Base-by-base conservation (phyloP, 1,140 invertebrate species). In the Drosophila rufa region DNA sequence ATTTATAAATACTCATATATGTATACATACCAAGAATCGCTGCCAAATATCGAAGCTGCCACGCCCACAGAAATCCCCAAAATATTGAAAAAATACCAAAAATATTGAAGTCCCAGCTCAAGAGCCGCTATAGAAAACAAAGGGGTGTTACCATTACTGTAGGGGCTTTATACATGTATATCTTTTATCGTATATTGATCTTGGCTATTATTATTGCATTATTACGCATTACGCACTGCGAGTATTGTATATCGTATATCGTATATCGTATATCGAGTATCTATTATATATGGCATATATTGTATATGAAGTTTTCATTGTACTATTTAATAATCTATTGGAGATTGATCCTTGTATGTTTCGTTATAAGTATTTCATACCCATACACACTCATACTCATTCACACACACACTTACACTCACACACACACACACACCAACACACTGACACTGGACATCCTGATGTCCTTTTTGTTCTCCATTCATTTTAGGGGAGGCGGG, bases 291-390 rank as follows among this genome's bases (percentile, higher is more conserved):
- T 77, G 75, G 66, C 75, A 81, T 81, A 80, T 89, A 87, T 84
- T 90, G 78, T 79, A 87, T 87, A 87, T 87, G 84, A 87, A 87
- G 84, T 87, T 87, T 87, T 87, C 84, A 87, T 87, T 87, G 80
- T 87, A 87, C 74, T 87, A 87, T 82, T 83, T 86, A 85, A 89
- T 90, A 90, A 84, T 90, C 84, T 87, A 87, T 85, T 85, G 84
- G 74, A 85, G 71, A 79, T 90, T 89, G 64, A 87, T 84, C 85
- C 82, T 81, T 89, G 80, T 84, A 87, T 90, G 84, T 87, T 87
- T 87, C 84, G 84, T 87, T 87, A 87, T 80, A 75, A 77, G 78
- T 79, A 71, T 46, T 62, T 64, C 38, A 82, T 65, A 64, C 48
- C 48, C 61, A 68, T 42, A 75, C 76, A 58, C 43, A 70, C 61